Percentiles rank a stretch among this genome's conserved stretches.
phyloP scores from a whole-genome alignment of 1,140 invertebrate species.

The Anagrus nilaparvatae region DNA sequence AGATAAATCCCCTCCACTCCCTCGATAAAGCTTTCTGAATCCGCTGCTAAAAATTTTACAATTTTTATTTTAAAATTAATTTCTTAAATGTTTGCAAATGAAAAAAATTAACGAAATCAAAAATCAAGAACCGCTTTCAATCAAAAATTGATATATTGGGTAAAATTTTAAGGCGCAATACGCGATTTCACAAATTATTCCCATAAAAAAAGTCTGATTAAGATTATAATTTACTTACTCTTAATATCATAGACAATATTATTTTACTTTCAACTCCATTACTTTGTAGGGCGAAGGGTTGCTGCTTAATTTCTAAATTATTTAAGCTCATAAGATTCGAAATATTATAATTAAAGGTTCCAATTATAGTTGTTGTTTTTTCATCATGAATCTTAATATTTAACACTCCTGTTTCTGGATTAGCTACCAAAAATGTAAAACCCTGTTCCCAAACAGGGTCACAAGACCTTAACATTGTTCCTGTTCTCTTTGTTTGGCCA shows the following conservation, averaged over 20 bases:
- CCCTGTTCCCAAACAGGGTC: constrained; percentile 69
- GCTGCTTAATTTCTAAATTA: constrained; percentile 63
- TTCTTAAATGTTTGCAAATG: too few relatives aligned
- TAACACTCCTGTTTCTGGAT: constrained; percentile 77
- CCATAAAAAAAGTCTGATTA: constrained; percentile 27
- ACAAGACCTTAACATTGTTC: constrained; percentile 58
- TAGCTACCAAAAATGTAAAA: constrained; percentile 80
- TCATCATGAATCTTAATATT: constrained; percentile 70
- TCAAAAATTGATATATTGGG: too few relatives aligned
- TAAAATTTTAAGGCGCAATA: too few relatives aligned
- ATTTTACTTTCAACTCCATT: constrained; percentile 68
- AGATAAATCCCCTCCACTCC: too few relatives aligned
- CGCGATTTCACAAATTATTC: too few relatives aligned
- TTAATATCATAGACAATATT: constrained; percentile 64
- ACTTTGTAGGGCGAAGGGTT: constrained; percentile 68
- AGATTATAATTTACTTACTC: constrained; percentile 46
- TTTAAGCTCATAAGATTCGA: constrained; percentile 58
- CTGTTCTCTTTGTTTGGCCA: constrained; percentile 58
- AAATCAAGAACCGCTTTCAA: too few relatives aligned
- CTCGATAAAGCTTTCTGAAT: too few relatives aligned
- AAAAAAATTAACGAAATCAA: too few relatives aligned
- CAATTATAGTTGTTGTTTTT: constrained; percentile 65
- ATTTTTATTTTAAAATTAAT: too few relatives aligned
- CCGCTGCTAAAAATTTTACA: too few relatives aligned
- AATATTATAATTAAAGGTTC: constrained; percentile 61